These are phyloP conservation scores for Hydrolagus affinis DNA, from an alignment of 2,113 vertebrate genomes.

Conservation along the genomic window DNA sequence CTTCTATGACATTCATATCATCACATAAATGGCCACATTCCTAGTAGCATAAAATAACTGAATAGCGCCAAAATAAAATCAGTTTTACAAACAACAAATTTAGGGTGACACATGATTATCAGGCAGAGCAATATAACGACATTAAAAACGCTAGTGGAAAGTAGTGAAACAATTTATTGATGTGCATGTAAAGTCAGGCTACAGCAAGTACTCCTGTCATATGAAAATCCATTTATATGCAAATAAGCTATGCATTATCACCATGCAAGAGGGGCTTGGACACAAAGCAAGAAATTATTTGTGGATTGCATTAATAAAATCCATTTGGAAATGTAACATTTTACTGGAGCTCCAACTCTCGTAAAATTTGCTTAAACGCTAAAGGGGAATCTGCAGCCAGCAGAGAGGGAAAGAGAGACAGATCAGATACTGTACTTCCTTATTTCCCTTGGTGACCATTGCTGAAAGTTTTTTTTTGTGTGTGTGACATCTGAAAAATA, in stretches of 20 bases:
- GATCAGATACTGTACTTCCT: not conserved
- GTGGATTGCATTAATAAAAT: slow-evolving; percentile 73
- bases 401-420: not conserved
- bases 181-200: slow-evolving; percentile 41
- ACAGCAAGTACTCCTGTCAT: slow-evolving; percentile 62
- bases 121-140: not conserved
- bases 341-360: slow-evolving; percentile 61
- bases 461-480: too few relatives aligned
- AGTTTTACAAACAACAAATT: not conserved
- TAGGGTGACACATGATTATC: not conserved
- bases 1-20: not conserved
- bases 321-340: slow-evolving; percentile 72
- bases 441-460: not conserved
- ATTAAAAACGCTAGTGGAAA: not conserved
- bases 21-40: not conserved
- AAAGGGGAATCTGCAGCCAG: slow-evolving; percentile 47
- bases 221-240: slow-evolving; percentile 85
- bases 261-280: slow-evolving; percentile 58
- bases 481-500: not conserved
- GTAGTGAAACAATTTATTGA: slow-evolving; percentile 40
- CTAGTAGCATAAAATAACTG: not conserved
- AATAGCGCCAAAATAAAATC: not conserved
- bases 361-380: slow-evolving; percentile 68
- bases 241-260: slow-evolving; percentile 76
- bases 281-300: slow-evolving; percentile 79